A percentile compares a stretch with the other conserved stretches of the same genome.
Conservation (phyloP, 1,140 invertebrate genomes). For the Nylanderia fulva region DNA sequence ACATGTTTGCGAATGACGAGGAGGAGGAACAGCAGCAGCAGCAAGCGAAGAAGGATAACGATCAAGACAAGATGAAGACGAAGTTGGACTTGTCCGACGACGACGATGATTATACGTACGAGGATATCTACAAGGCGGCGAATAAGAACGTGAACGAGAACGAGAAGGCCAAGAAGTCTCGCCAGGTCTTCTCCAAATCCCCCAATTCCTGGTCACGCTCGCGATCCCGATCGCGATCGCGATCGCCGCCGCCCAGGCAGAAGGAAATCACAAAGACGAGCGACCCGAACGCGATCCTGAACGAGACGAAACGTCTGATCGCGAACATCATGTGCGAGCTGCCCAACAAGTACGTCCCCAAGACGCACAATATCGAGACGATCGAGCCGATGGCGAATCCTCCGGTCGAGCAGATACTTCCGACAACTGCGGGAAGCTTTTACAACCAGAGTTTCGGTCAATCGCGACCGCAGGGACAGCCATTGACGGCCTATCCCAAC, state of each 20-base stretch:
- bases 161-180: slow-evolving; percentile 81
- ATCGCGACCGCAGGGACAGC: slow-evolving; percentile 66
- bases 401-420: slow-evolving; percentile 42
- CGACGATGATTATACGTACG: slow-evolving; percentile 90
- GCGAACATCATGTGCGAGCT: slow-evolving; percentile 88
- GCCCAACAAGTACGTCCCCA: slow-evolving; percentile 83
- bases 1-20: slow-evolving; percentile 85
- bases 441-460: slow-evolving; percentile 66
- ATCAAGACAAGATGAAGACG: slow-evolving; percentile 76
- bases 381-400: slow-evolving; percentile 16
- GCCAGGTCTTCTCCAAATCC: slow-evolving; percentile 73
- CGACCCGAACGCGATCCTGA: slow-evolving; percentile 85
- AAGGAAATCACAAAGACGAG: slow-evolving; percentile 77
- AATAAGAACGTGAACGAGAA: slow-evolving; percentile 87
- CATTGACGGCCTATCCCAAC: slow-evolving; percentile 65
- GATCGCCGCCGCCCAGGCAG: slow-evolving; percentile 73
- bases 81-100: slow-evolving; percentile 86
- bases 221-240: slow-evolving; percentile 69
- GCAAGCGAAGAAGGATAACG: slow-evolving; percentile 70
- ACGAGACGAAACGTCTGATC: slow-evolving; percentile 88
- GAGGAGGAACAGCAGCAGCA: slow-evolving; percentile 76
- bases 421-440: slow-evolving; percentile 57
- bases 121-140: slow-evolving; percentile 89
- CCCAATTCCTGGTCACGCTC: slow-evolving; percentile 68
- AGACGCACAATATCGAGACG: slow-evolving; percentile 71